Evolutionary conservation across 53 echinoderm and acorn worm genomes (phyloP), one percentile per base, ranked within the genome.

Genomic region (Henricia sp.): DNA sequence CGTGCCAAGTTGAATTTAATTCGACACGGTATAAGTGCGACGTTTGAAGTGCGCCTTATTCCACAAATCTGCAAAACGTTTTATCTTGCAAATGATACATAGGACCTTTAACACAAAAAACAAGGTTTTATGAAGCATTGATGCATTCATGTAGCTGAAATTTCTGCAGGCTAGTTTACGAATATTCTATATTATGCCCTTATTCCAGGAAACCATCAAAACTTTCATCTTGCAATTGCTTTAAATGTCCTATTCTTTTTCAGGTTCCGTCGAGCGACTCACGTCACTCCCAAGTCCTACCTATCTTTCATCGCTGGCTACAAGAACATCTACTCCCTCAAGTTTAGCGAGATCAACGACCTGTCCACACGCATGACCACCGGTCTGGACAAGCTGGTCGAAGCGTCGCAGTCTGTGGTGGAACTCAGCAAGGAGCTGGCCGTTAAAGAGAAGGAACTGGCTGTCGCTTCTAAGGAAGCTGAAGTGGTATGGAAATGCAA

Each of bases 231-330:
- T n/a, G n/a, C n/a, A n/a, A n/a, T n/a, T n/a, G n/a, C n/a, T n/a
- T n/a, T n/a, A n/a, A 59, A 59, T 59, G 60, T 37, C 46, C 27
- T 12, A 64, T 41, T 11, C 29, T 38, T 40, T n/a, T 21, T 21
- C 77, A 99, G 99, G 48, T 99, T 94, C 91, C 99, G 99, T 60
- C 99, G 99, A 30, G 88, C 99, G 3, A 94, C 99, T 57, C 99
- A 99, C 70, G 99, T 99, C 59, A 99, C 99, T 14, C 99, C 99
- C 41, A 99, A 99, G 71, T 99, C 99, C 66, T 99, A 99, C 89
- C 90, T 99, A 4, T 99, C 99, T 46, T 99, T 99, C 84, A 99
- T 99, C 38, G 88, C 85, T n/a, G 99, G 99, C 77, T 99, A 99
- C 99, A 99, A 99, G 90, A 65, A 78, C 68, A 99, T 99, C 69